phyloP scores from a whole-genome alignment of 2,113 vertebrate species.

The Mungos mungo region DNA sequence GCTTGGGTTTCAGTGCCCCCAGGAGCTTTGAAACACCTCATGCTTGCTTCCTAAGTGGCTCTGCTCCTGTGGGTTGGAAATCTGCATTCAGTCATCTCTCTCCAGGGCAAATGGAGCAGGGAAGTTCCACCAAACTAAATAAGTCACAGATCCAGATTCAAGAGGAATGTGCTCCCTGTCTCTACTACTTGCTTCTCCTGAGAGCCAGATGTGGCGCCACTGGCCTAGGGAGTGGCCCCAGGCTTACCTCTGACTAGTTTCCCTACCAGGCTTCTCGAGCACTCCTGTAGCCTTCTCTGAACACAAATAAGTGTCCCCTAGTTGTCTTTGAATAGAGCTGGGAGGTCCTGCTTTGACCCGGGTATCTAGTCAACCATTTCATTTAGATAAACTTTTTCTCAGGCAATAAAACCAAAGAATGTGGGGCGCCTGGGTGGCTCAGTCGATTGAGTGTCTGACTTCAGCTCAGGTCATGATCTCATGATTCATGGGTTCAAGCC shows the following conservation, averaged over 20 bases:
- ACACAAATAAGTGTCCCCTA: neutral
- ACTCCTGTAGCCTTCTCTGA: neutral
- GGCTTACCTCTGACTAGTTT: neutral
- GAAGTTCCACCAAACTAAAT: slow-evolving; percentile 55
- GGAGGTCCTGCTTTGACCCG: neutral
- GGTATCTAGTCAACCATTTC: neutral
- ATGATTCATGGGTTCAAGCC: too few relatives aligned
- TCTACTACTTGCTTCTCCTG: neutral
- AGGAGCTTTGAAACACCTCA: neutral
- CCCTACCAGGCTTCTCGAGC: neutral
- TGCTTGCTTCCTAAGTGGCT: slow-evolving; percentile 58
- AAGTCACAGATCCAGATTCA: slow-evolving; percentile 31
- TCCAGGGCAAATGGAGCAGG: neutral
- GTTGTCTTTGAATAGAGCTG: neutral
- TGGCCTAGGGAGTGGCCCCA: neutral
- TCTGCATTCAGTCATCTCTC: neutral
- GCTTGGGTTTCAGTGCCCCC: slow-evolving; percentile 38
- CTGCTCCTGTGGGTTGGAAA: slow-evolving; percentile 2
- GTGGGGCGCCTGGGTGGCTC: too few relatives aligned
- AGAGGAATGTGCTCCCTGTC: slow-evolving; percentile 25
- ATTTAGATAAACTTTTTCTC: neutral
- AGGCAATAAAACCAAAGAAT: neutral
- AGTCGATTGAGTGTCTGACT: too few relatives aligned
- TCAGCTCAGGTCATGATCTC: too few relatives aligned
- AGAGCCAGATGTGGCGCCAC: neutral